Base-by-base conservation (phyloP, 2,113 vertebrate genomes). In the Stictonetta naevosa region DNA sequence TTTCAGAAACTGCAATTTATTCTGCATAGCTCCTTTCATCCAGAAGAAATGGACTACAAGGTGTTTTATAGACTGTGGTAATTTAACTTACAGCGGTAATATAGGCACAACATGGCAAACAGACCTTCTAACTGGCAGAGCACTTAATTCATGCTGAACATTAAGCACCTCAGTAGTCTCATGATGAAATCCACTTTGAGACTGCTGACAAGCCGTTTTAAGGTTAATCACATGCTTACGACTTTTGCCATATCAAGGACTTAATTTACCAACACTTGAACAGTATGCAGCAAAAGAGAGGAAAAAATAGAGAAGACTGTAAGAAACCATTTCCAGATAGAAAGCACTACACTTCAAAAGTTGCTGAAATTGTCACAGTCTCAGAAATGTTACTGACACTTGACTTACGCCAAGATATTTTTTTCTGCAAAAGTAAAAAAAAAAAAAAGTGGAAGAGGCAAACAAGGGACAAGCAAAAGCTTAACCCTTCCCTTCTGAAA, bases 1-100 rank as follows among this genome's bases (percentile, higher is more conserved):
- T 96, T 96, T 92, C 92, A 80, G 73, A 91, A 94, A 91, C 81
- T 85, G 77, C 77, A 79, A 74, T 95, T 97, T 87, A 69, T 89
- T 85, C 91, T 83, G 50, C 92, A 60, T 92, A 92, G 83, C 74
- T 94, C 44, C 55, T 94, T 96, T 96, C 86, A 96, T 93, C 82
- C 67, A 91, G 63, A 93, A 95, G 82, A 91, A 97, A 96, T 89
- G 91, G 91, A 71, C 92, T 95, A 82, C 83, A 77, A 94, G 94
- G 83, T 91, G 81, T 44, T 96, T 94, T 95, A 97, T 89, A 94
- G 96, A 79, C 91, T 89, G 66, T 69, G 67, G 63, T 80, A 91
- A 91, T 96, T 94, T 91, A 92, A 89, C 92, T 95, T 95, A 46
- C 66, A 74, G 63, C 5, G 1, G 83, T 67, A 96, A 96, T 92